Evolutionary conservation across 2,888 invertebrate species (phyloP).

Genomic region (Troilus luridus): DNA sequence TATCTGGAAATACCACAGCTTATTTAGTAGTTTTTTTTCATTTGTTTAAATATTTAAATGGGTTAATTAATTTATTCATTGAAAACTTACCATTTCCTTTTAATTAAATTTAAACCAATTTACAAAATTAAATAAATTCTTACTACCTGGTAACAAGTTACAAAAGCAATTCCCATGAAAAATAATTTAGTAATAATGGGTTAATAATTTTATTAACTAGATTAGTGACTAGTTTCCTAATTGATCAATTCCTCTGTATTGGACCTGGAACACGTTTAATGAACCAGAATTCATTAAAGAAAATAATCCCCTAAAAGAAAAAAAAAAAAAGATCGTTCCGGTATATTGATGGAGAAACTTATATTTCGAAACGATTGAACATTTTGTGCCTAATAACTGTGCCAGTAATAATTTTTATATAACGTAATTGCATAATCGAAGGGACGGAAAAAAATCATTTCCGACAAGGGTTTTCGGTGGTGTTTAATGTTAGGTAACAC

Average conservation of each 20-base stretch:
- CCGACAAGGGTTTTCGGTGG: slow-evolving; percentile 23
- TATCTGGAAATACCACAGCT: too few species aligned
- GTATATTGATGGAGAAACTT: neutral
- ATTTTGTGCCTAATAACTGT: slow-evolving; percentile 40
- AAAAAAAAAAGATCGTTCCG: neutral
- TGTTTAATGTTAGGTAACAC: slow-evolving; percentile 12
- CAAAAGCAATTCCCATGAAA: neutral
- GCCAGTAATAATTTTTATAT: slow-evolving; percentile 35
- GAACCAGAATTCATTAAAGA: neutral
- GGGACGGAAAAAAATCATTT: slow-evolving; percentile 36
- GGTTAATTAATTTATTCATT: too few species aligned
- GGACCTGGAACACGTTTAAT: neutral
- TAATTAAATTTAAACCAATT: neutral
- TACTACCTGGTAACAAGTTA: too few species aligned
- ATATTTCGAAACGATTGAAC: slow-evolving; percentile 9
- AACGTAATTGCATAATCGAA: slow-evolving; percentile 47
- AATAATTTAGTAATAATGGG: too few species aligned
- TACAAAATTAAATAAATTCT: neutral
- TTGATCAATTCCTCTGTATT: neutral
- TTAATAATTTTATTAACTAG: neutral
- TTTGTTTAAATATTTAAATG: too few species aligned
- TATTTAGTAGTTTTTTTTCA: too few species aligned
- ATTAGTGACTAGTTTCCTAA: neutral
- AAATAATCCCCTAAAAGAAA: neutral
- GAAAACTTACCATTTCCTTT: too few species aligned